phyloP scores from a whole-genome alignment of 2,888 invertebrate species.

The Xiphydria camelus region DNA sequence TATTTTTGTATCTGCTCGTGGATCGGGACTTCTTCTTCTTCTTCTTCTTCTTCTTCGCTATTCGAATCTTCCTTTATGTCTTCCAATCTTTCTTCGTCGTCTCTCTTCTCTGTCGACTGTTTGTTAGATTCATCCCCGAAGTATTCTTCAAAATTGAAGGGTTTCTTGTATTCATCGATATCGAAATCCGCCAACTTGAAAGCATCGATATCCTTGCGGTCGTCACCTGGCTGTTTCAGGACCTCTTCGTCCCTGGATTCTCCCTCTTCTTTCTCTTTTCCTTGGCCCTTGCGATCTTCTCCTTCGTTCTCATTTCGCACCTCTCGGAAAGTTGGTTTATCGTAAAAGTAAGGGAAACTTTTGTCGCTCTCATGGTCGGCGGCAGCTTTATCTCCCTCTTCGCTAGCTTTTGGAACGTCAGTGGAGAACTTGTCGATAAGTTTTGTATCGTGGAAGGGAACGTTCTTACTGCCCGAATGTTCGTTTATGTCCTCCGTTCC shows the following conservation, averaged over 20 bases:
- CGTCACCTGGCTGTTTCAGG: too few species aligned
- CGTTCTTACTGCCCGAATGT: too few species aligned
- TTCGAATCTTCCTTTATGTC: conserved; percentile 7
- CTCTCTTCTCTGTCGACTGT: conserved; percentile 5
- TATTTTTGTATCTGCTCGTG: too few species aligned
- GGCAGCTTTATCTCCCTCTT: too few species aligned
- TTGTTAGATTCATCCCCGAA: conserved; percentile 29
- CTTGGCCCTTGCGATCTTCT: conserved; percentile 3
- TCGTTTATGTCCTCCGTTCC: conserved; percentile 46
- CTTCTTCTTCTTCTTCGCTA: conserved; percentile 58
- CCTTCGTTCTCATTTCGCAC: conserved; percentile 33
- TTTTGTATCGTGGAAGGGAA: too few species aligned
- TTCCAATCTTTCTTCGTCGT: background rate
- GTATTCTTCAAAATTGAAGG: conserved; percentile 38
- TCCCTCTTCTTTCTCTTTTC: conserved; percentile 2
- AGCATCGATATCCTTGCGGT: too few species aligned
- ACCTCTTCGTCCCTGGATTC: too few species aligned
- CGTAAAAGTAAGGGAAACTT: too few species aligned
- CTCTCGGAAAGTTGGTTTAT: too few species aligned
- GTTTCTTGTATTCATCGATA: conserved; percentile 35
- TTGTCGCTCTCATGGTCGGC: too few species aligned
- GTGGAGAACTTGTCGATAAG: too few species aligned
- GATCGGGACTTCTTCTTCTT: conserved; percentile 34
- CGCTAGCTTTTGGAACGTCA: too few species aligned
- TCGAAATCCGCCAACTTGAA: conserved; percentile 31